phyloP scores from a whole-genome alignment of 1,140 invertebrate genomes.

The Ruditapes philippinarum region DNA sequence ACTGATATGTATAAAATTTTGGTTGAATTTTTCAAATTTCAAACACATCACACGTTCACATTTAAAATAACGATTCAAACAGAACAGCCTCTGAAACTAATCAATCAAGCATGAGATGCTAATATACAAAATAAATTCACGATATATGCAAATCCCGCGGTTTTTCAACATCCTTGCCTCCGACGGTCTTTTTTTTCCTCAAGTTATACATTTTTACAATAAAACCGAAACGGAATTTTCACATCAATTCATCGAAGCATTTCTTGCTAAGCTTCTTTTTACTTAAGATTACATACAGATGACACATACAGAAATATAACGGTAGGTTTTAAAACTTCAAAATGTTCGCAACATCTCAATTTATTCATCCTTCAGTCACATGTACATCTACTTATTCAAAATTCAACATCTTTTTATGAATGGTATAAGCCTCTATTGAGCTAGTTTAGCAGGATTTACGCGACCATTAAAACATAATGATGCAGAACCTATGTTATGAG shows the following conservation, averaged over 20 bases:
- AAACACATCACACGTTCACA: background rate
- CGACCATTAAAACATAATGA: no score
- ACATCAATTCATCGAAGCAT: background rate
- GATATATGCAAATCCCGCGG: slow-evolving; percentile 23
- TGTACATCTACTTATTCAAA: no score
- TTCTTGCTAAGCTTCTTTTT: background rate
- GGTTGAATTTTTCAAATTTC: background rate
- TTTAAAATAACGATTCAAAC: background rate
- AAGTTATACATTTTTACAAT: background rate
- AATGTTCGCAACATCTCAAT: slow-evolving; percentile 15
- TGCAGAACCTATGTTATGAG: no score
- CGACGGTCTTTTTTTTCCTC: slow-evolving; percentile 14
- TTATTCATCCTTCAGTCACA: background rate
- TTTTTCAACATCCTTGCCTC: slow-evolving; percentile 12
- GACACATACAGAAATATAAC: slow-evolving; percentile 10
- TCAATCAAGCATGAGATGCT: background rate
- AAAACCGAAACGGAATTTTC: background rate
- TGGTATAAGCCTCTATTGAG: no score
- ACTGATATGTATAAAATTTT: no score
- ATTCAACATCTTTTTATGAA: no score
- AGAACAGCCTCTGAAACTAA: background rate
- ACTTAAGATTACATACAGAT: background rate
- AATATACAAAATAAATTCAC: background rate
- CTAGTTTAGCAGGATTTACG: no score
- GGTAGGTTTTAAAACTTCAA: background rate